Evolutionary conservation across 2,888 invertebrate genomes (phyloP), one percentile per base, ranked within the genome.

Genomic region (Cheiracanthium punctorium): DNA sequence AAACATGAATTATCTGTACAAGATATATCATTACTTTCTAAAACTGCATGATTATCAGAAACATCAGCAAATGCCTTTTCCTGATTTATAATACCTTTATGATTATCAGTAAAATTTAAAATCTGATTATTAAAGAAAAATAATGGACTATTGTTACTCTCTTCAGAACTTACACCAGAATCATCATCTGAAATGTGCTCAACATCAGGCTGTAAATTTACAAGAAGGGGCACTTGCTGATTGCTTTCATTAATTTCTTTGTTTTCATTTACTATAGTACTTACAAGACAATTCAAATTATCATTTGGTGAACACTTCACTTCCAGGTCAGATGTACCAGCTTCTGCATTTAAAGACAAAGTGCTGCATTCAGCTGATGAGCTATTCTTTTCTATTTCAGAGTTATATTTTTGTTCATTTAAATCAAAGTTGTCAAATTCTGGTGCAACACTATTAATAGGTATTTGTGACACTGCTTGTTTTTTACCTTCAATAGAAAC

Each of bases 121-220:
- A 48, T 48, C 2, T 17, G 48, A 17, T 48, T 48, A 17, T 58
- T 58, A 58, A 58, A 24, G 24, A 58, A 58, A 58, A 58, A 58
- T 58, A 58, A 20, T 24, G 58, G 58, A 20, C 84, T 72, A 84
- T 75, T 85, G 24, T 75, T 80, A 37, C 37, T 37, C 75, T 85
- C 85, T 71, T 80, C 74, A 43, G 85, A 85, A 64, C 80, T 85
- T 37, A 85, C 85, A 43, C 77, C 79, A 37, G 24, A 24, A 28
- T 70, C 37, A 43, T 41, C 71, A 72, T 72, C 71, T 20, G 71
- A 72, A 20, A 43, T 14, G 24, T 8, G 33, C 14, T 48, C 71
- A 43, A 43, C 2, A 17, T 48, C 48, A 17, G 48, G 48, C 17
- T 48, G 48, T 2, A 48, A 10, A 2, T 2, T 14, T 17, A 48